These are phyloP conservation scores for Dermochelys coriacea DNA, from an alignment of 2,797 vertebrate genomes.

Conservation along the genomic window DNA sequence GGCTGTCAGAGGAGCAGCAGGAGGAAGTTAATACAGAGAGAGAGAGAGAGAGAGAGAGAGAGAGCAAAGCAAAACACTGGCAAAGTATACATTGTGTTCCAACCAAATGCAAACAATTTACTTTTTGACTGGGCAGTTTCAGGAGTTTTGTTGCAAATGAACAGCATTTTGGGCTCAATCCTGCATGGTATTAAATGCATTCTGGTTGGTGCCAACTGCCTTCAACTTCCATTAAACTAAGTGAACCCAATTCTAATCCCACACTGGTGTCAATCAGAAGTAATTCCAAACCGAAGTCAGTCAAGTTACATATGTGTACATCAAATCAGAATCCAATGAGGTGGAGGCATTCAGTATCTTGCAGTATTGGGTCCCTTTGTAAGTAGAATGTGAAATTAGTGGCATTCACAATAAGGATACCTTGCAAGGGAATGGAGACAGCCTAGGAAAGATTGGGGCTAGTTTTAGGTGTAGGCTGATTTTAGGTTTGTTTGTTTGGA, in stretches of 20 bases:
- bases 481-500: neutral
- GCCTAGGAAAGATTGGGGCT: neutral
- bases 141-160: neutral
- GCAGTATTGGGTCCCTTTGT: neutral
- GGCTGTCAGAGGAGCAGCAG: accelerated
- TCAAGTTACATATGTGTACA: neutral
- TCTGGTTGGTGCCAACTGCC: neutral
- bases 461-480: neutral
- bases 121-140: neutral
- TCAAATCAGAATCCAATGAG: neutral
- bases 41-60: accelerated
- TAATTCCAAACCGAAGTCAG: neutral
- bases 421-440: neutral
- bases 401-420: neutral
- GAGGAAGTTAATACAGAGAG: neutral
- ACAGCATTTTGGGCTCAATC: neutral
- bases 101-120: neutral
- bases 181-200: accelerated
- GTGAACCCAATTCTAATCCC: neutral
- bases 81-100: neutral
- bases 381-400: neutral
- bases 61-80: accelerated
- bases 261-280: neutral
- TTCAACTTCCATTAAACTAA: accelerated
- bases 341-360: neutral